phyloP scores from a whole-genome alignment of 2,888 invertebrate species.

The Portevinia maculata region DNA sequence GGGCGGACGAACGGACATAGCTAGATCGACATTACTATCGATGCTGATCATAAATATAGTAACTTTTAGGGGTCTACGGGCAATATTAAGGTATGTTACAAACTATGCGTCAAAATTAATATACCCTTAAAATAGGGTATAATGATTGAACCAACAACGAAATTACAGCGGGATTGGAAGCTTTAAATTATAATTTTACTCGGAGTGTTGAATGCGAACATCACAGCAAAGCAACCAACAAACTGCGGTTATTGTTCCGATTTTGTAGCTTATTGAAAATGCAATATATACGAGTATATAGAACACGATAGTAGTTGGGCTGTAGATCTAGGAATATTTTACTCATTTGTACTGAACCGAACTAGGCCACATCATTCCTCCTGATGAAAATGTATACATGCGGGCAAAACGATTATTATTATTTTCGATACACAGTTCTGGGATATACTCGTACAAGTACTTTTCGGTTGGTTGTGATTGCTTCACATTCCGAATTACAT shows the following conservation, averaged over 20 bases:
- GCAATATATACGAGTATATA: conserved; percentile 7
- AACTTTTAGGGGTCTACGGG: too few species aligned
- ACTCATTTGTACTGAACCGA: conserved; percentile 22
- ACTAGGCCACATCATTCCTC: conserved; percentile 53
- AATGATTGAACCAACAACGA: conserved; percentile 19
- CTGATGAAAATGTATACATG: conserved; percentile 55
- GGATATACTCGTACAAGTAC: conserved; percentile 39
- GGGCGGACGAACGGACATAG: too few species aligned
- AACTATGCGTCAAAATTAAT: too few species aligned
- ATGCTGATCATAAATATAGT: too few species aligned
- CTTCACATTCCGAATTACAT: conserved; percentile 29
- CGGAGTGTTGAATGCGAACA: conserved; percentile 29
- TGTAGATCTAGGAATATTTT: neutral
- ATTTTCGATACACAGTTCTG: conserved; percentile 39
- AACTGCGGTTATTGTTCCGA: conserved; percentile 62
- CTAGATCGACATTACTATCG: too few species aligned
- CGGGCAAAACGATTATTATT: conserved; percentile 54
- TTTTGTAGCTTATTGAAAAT: conserved; percentile 56
- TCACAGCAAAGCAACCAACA: conserved; percentile 13
- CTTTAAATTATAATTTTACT: conserved; percentile 64
- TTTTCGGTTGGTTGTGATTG: conserved; percentile 59
- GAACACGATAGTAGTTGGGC: conserved; percentile 17
- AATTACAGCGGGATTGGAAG: conserved; percentile 45
- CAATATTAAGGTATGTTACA: too few species aligned
- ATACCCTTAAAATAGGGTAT: too few species aligned